A percentile compares a stretch with the other conserved stretches of the same genome.
Evolutionary conservation across 2,113 vertebrate species (phyloP).

Genomic region (Mormyrus iriodes): DNA sequence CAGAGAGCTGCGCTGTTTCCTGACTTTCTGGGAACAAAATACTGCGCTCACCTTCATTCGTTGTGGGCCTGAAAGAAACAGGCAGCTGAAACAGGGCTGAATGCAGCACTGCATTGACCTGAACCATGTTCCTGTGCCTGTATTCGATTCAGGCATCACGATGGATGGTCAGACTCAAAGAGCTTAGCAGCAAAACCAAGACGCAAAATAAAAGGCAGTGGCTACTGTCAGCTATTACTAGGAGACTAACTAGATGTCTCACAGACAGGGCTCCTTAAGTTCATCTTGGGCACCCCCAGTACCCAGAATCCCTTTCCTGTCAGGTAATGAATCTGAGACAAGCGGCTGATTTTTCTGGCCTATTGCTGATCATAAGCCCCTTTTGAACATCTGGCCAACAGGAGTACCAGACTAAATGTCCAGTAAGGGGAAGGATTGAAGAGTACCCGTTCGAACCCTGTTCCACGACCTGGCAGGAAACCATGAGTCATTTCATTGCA

Average conservation of each 20-base stretch:
- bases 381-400: neutral
- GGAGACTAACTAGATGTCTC: neutral
- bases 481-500: too few species aligned
- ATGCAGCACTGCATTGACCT: neutral
- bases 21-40: neutral
- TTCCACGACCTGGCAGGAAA: too few species aligned
- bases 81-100: neutral
- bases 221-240: neutral
- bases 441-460: too few species aligned
- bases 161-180: neutral
- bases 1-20: constrained; percentile 3
- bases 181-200: neutral
- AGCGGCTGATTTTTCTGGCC: neutral
- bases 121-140: neutral
- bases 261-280: neutral
- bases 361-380: neutral
- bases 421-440: too few species aligned
- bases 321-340: neutral
- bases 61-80: neutral
- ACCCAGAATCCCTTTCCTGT: neutral
- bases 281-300: neutral
- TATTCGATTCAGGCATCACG: neutral
- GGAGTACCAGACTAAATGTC: too few species aligned
- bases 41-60: neutral
- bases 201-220: neutral